Percentiles rank a stretch among this genome's conserved stretches.
Conservation (phyloP, 1,140 invertebrate species). For the Macrosteles quadrilineatus region DNA sequence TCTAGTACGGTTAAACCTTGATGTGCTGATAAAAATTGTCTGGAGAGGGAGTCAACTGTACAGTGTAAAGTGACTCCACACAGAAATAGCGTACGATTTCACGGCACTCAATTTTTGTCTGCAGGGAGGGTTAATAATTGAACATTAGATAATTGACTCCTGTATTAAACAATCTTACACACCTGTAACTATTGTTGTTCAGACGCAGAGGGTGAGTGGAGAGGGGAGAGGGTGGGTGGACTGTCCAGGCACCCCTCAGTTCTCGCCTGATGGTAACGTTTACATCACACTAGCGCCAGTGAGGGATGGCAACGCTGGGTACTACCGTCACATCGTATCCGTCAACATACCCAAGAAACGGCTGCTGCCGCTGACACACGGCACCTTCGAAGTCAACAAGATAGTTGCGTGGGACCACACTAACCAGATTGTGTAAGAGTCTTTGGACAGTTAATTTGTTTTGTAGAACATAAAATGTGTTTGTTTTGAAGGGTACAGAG, state of each 20-base stretch:
- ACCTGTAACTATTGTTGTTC: conserved; percentile 47
- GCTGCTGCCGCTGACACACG: conserved; percentile 80
- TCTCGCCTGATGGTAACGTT: conserved; percentile 72
- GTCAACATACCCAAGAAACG: conserved; percentile 64
- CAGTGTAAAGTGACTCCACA: no score
- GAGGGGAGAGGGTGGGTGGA: conserved; percentile 83
- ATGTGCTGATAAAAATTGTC: no score
- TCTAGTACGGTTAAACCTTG: no score
- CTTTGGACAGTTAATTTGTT: no score
- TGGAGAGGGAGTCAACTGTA: no score
- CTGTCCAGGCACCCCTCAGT: conserved; percentile 67
- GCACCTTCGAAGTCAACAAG: conserved; percentile 79
- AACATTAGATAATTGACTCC: no score
- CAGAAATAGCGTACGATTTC: no score
- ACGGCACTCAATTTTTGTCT: no score
- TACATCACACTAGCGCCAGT: conserved; percentile 79
- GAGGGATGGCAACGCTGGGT: conserved; percentile 72
- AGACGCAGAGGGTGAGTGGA: conserved; percentile 72
- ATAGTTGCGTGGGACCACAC: conserved; percentile 84
- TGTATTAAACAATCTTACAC: no score
- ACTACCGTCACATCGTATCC: conserved; percentile 76
- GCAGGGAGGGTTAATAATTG: no score
- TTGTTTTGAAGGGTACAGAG: no score
- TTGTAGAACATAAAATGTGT: no score
- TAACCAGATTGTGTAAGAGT: conserved; percentile 80